Evolutionary conservation across 2,113 vertebrate genomes (phyloP), one percentile per base, ranked within the genome.

Genomic region (Sander vitreus): DNA sequence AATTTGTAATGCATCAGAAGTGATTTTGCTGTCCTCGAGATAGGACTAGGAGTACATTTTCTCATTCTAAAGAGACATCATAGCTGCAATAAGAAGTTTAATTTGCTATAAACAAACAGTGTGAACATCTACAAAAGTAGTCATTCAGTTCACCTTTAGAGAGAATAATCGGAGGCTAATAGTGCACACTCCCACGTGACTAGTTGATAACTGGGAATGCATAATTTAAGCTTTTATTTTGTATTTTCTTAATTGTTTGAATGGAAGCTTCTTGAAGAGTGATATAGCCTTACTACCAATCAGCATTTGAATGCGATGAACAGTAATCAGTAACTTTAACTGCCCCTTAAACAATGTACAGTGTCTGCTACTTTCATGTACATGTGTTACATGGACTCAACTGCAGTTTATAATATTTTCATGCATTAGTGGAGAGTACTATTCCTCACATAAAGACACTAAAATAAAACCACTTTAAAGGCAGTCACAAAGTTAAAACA

Each of bases 401-500:
- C 8, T 71, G 45, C 53, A 23, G 25, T n/a, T 66, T 19, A 27
- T 50, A 11, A 58, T 68, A 67, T 58, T 45, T 60, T 27, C 27
- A 69, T 67, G 19, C 62, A 67, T 51, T 59, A 62, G 43, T 30
- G 13, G 23, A 79, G 14, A 50, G 54, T 16, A 66, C 11, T 36
- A 12, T 60, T 75, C 72, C 27, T 59, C 39, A n/a, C 30, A 65
- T 63, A 39, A 55, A 54, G 53, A 77, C 23, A 39, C 23, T 19
- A 47, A 3, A 53, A 68, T 65, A 67, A 73, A 82, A 76, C 8
- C 59, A 74, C 70, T 90, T 75, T 58, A 69, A 62, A 80, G 45
- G 25, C 64, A 80, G 70, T 47, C 60, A 72, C 55, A 73, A 63
- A 75, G 55, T 74, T 30, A 79, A 81, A 86, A 81, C 50, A 73